Conservation (phyloP, 1,140 invertebrate genomes). For the Anastatus disparis region DNA sequence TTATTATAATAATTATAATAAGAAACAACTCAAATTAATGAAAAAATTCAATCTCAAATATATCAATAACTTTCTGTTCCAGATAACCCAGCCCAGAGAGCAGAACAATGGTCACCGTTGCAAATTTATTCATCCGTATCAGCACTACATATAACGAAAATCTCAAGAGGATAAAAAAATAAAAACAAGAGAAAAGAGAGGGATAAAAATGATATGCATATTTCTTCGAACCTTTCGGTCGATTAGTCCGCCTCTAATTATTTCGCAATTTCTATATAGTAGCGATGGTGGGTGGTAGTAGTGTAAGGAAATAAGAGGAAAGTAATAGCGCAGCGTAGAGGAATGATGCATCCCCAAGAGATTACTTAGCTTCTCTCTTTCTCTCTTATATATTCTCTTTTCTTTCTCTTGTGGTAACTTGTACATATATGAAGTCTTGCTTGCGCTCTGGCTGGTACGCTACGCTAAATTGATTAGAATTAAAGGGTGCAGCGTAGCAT, state of each 20-base stretch:
- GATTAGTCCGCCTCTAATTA: constrained; percentile 57
- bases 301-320: not conserved
- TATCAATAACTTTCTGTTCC: too few relatives aligned
- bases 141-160: too few relatives aligned
- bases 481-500: constrained; percentile 57
- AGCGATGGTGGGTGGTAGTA: constrained; percentile 20
- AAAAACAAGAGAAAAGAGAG: too few relatives aligned
- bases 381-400: not conserved
- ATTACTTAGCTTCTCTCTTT: constrained; percentile 39
- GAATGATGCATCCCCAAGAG: constrained; percentile 40
- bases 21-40: too few relatives aligned
- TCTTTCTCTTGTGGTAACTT: not conserved
- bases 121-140: too few relatives aligned
- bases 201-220: too few relatives aligned
- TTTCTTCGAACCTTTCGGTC: not conserved
- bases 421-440: too few relatives aligned
- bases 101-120: not conserved
- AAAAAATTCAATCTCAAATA: too few relatives aligned
- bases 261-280: constrained; percentile 59
- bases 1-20: too few relatives aligned
- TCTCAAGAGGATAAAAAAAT: too few relatives aligned
- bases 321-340: not conserved
- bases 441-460: constrained; percentile 2
- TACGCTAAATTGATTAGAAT: constrained; percentile 68
- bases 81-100: too few relatives aligned